Percentiles rank a stretch among this genome's conserved stretches.
These are phyloP conservation scores for Drosophila kanekoi DNA, from an alignment of 2,888 invertebrate genomes.

Conservation along the genomic window DNA sequence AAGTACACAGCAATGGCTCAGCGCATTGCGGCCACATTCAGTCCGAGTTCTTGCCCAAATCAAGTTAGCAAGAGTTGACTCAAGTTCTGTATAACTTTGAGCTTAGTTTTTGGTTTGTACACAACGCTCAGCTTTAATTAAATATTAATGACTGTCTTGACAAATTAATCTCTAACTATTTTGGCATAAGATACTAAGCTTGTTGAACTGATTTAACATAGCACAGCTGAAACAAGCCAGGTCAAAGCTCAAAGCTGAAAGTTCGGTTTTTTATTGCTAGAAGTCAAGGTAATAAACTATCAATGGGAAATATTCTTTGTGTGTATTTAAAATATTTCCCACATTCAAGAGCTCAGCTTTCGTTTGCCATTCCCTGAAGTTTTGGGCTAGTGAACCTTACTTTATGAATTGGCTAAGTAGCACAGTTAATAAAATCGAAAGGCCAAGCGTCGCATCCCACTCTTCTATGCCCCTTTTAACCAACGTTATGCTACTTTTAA, in stretches of 20 bases:
- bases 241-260: background rate
- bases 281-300: no score
- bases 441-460: no score
- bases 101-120: constrained; percentile 3
- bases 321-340: no score
- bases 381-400: no score
- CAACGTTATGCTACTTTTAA: no score
- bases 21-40: constrained; percentile 34
- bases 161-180: background rate
- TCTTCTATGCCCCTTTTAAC: no score
- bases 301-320: no score
- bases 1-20: constrained; percentile 60
- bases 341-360: no score
- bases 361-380: no score
- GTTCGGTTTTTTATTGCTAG: no score
- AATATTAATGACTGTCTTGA: constrained; percentile 4
- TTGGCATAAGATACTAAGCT: background rate
- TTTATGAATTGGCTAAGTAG: no score
- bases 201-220: background rate
- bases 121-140: background rate
- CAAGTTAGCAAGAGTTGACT: constrained; percentile 10
- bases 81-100: constrained; percentile 8
- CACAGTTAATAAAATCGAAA: no score
- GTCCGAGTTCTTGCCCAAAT: constrained; percentile 32
- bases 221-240: background rate